Percentiles rank a stretch among this genome's conserved stretches.
Evolutionary conservation across 2,797 vertebrate species (phyloP).

Genomic region (Rhinatrema bivittatum): DNA sequence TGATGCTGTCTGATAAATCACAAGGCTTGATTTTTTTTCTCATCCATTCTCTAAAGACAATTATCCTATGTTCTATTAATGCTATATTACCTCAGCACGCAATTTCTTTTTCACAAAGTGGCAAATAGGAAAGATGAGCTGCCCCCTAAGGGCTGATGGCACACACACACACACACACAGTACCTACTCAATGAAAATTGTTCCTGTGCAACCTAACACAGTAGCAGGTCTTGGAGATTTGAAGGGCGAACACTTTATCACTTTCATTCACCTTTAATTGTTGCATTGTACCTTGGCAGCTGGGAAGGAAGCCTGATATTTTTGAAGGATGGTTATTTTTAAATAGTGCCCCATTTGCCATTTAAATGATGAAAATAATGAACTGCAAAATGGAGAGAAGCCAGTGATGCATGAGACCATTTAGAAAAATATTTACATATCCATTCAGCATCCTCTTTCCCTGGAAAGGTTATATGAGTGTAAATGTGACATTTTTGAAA

Average conservation of each 20-base stretch:
- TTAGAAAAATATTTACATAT: constrained; percentile 44
- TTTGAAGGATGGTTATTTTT: constrained; percentile 8
- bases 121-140: no score
- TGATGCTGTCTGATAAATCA: no score
- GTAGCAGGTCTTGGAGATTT: no score
- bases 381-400: constrained; percentile 29
- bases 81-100: no score
- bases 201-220: no score
- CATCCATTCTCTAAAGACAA: no score
- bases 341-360: constrained; percentile 1
- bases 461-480: constrained; percentile 36
- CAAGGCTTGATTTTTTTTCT: no score
- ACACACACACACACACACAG: no score
- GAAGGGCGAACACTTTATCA: background rate
- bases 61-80: no score
- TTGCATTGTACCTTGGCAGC: background rate
- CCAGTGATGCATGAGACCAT: constrained; percentile 22
- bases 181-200: no score
- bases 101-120: no score
- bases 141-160: no score
- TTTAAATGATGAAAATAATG: constrained; percentile 35
- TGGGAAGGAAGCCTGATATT: constrained; percentile 2
- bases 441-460: constrained; percentile 19
- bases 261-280: constrained; percentile 9
- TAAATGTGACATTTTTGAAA: constrained; percentile 45